Evolutionary conservation across 2,113 vertebrate species (phyloP), one percentile per base, ranked within the genome.

Genomic region (Merops nubicus): DNA sequence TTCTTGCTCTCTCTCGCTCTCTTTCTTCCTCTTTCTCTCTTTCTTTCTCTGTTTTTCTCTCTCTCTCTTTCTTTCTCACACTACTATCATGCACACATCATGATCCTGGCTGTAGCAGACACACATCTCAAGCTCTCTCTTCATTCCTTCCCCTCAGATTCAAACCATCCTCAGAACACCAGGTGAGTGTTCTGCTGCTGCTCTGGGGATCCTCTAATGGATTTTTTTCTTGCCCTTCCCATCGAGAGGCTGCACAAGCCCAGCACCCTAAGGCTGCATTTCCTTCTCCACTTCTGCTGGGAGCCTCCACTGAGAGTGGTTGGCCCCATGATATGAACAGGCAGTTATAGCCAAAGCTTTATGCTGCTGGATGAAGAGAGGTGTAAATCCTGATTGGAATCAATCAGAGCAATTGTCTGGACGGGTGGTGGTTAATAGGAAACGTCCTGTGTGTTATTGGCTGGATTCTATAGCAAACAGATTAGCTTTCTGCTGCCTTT

Each of bases 351-450:
- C n/a, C n/a, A 62, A 96, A 85, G 90, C 91, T 85, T 89, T 91
- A 88, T 97, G 86, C 95, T 88, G 57, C 93, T 92, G 77, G 96
- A 95, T 95, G 79, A 95, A 96, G 91, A 89, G 1, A 2, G 4
- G 90, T 85, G 94, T 92, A 96, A 96, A 94, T 92, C 84, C 81
- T 91, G 96, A 94, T 92, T 91, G 78, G 93, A 97, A 97, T 95
- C 97, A 91, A 96, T 95, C 70, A 92, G 90, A 79, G 83, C 92
- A 92, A 96, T 96, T 91, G 87, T 89, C 78, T 90, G 80, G 85
- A 85, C 83, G 81, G 59, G 92, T 73, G 92, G 84, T 89, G 43
- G 85, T 95, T 91, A 93, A 96, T 89, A 96, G 91, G 91, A 83
- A 94, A 87, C 7, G 56, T 97, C 94, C 81, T 95, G 82, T 93